Evolutionary conservation across 2,888 invertebrate genomes (phyloP), one percentile per base, ranked within the genome.

Genomic region (Andrena haemorrhoa): DNA sequence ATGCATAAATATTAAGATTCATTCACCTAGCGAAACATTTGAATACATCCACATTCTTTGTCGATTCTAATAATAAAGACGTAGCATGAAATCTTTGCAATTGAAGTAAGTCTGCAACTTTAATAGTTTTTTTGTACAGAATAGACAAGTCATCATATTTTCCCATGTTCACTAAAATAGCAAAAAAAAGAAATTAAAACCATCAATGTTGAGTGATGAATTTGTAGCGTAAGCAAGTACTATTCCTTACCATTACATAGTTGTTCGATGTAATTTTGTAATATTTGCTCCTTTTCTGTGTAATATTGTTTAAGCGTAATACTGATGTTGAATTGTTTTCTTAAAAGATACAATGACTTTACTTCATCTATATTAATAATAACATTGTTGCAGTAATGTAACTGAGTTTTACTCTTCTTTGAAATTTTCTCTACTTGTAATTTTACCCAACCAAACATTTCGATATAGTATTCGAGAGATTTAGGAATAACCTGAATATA

Each of bases 381-480:
- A 26, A 79, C 12, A 29, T 64, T 58, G 6, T 70, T 53, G 29
- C 63, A 80, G 47, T 68, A 58, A 58, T 70, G 26, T 23, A n/a
- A 51, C 29, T 82, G 73, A 23, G 29, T 31, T 69, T 80, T 80
- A 31, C 47, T 74, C n/a, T 68, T 72, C n/a, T n/a, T 64, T 26
- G 84, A 85, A 64, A 89, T 74, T n/a, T 84, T 70, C 65, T 74
- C 61, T 26, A 92, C 74, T 80, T 85, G 89, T 20, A 68, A 33
- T 79, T 88, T 83, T n/a, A 91, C 65, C 70, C 86, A 83, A 49
- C 86, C 88, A 29, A 93, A 81, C 33, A 90, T 87, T 78, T 92
- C 90, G 3, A 91, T 79, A 70, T 91, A 89, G 60, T 89, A 20
- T 3, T 60, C 72, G 16, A 89, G 56, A 8, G 77, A 79, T 26